Evolutionary conservation across 2,797 vertebrate genomes (phyloP).

Genomic region (Oreortyx pictus): DNA sequence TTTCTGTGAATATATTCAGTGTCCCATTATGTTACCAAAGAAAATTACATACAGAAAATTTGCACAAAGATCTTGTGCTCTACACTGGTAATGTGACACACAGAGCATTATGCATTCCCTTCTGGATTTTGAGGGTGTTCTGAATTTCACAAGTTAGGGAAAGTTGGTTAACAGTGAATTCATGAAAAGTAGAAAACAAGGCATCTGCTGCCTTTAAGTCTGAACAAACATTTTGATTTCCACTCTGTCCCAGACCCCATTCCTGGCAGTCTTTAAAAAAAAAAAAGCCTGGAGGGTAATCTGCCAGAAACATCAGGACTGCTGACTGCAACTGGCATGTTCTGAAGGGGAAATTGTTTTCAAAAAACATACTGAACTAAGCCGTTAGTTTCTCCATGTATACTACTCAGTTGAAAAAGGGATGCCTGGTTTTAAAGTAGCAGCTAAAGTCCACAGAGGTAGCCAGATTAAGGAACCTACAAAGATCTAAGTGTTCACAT

Average conservation of each 20-base stretch:
- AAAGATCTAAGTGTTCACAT: not conserved
- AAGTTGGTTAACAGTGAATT: not conserved
- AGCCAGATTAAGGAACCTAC: not conserved
- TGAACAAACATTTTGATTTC: not conserved
- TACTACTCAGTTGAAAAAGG: not conserved
- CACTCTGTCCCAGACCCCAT: not conserved
- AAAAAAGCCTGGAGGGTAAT: not conserved
- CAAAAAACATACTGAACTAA: not conserved
- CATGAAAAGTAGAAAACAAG: not conserved
- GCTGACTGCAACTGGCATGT: not conserved
- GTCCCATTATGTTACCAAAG: not conserved
- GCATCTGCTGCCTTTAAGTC: too few species aligned
- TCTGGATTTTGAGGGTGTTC: not conserved
- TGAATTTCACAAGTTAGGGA: not conserved
- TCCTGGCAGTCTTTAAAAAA: not conserved
- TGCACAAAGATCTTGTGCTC: not conserved
- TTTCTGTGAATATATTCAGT: not conserved
- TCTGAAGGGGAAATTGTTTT: not conserved
- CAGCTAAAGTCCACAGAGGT: not conserved
- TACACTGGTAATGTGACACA: accelerated
- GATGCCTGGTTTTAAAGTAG: not conserved
- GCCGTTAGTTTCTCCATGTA: not conserved
- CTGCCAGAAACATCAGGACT: not conserved
- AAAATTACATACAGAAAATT: not conserved
- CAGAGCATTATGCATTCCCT: not conserved